Conservation (phyloP, 1,140 invertebrate genomes). For the Cydia strobilella region DNA sequence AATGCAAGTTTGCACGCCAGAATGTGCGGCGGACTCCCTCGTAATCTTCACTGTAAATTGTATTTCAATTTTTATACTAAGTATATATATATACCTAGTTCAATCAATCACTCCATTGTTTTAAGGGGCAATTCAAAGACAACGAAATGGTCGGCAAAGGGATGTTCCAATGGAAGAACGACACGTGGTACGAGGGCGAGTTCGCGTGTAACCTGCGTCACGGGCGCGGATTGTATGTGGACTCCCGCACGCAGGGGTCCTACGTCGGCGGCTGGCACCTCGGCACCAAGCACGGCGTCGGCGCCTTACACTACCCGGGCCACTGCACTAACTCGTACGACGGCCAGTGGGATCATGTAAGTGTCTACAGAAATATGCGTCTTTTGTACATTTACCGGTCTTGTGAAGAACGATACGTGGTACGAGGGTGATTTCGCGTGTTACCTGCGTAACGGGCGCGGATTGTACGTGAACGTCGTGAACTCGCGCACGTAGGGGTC, state of each 20-base stretch:
- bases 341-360: conserved; percentile 68
- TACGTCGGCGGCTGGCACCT: conserved; percentile 79
- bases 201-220: conserved; percentile 80
- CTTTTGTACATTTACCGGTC: too few relatives aligned
- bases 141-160: conserved; percentile 81
- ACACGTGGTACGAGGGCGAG: conserved; percentile 81
- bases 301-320: conserved; percentile 60
- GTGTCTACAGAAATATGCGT: conserved; percentile 36
- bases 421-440: too few relatives aligned
- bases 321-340: conserved; percentile 63
- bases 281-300: conserved; percentile 77
- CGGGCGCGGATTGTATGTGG: conserved; percentile 78
- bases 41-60: too few relatives aligned
- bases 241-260: conserved; percentile 69
- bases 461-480: too few relatives aligned
- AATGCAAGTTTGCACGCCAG: too few relatives aligned
- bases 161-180: conserved; percentile 77
- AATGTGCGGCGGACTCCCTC: too few relatives aligned
- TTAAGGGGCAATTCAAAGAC: conserved; percentile 79
- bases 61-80: too few relatives aligned
- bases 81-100: too few relatives aligned
- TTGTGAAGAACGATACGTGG: too few relatives aligned
- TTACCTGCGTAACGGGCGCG: too few relatives aligned
- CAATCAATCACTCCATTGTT: conserved; percentile 4
- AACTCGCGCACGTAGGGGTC: too few relatives aligned